Base-by-base conservation (phyloP, 2,888 invertebrate genomes). In the Drosophila phalerata region DNA sequence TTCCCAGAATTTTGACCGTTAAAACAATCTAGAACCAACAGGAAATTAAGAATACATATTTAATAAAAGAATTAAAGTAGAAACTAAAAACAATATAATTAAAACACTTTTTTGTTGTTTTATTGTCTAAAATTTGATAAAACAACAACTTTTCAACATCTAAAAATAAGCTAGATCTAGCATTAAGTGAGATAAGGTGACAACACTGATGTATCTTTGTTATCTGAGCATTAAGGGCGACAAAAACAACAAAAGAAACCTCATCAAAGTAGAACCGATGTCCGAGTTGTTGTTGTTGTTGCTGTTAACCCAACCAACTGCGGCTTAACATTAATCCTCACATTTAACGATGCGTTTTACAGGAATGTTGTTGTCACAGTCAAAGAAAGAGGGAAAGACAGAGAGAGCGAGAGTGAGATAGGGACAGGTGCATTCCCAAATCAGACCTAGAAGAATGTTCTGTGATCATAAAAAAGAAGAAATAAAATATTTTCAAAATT, bases 341-440 rank as follows among this genome's bases (percentile, higher is more conserved):
- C 63, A 65, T 71, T 85, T 80, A 83, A 83, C 74, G 86, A 83
- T 83, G 72, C 70, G 63, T 65, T 82, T 69, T 71, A 71, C 77
- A 73, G 72, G 53, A 63, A 55, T 64, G 71, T 65, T 60, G 55
- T 55, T 61, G 55, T 38, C 42, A 43, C 58, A 49, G 57, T 38
- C 42, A 43, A 30, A 53, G 43, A 3, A 19, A 22, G 47, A 30
- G 22, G n/a, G 13, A 11, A 15, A 19, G 51, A 30, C 32, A 49
- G 48, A 17, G 22, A 22, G 22, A 22, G 22, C 22, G 4, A 2
- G 19, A 9, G 10, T 30, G 47, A 15, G 34, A 25, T 32, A 22
- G 32, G 43, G 64, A 25, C 69, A 76, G 73, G 69, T 69, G 77
- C 38, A 62, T 51, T 22, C 0, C 19, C 37, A 28, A 34, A 25